phyloP scores from a whole-genome alignment of 2,888 invertebrate species.

The Megaustenia siamemsis region DNA sequence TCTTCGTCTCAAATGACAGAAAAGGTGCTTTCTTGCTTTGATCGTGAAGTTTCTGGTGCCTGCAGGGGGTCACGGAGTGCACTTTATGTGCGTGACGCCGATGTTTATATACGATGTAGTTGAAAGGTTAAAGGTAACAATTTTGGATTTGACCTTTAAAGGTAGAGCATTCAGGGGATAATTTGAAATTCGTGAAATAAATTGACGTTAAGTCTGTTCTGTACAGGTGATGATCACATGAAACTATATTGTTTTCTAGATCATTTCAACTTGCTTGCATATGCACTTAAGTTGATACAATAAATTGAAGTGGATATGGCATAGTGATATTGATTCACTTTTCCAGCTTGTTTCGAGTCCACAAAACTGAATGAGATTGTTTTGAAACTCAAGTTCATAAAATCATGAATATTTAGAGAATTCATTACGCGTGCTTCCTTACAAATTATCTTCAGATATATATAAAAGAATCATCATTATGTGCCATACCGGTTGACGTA shows the following conservation, averaged over 20 bases:
- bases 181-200: background rate
- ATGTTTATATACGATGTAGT: background rate
- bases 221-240: background rate
- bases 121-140: background rate
- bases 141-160: background rate
- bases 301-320: too few species aligned
- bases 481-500: too few species aligned
- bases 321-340: too few species aligned
- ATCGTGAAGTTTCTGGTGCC: background rate
- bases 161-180: background rate
- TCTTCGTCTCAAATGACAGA: background rate
- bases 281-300: background rate
- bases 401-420: too few species aligned
- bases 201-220: background rate
- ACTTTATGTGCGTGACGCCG: too few species aligned
- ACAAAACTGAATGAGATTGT: too few species aligned
- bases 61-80: slow-evolving; percentile 5
- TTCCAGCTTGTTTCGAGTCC: too few species aligned
- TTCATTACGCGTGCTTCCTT: too few species aligned
- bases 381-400: too few species aligned
- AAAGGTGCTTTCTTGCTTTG: background rate
- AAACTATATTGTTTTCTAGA: background rate
- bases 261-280: background rate
- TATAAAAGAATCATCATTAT: too few species aligned
- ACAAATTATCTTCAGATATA: too few species aligned